Evolutionary conservation across 2,888 invertebrate species (phyloP).

Genomic region (Orthonychiurus folsomi): DNA sequence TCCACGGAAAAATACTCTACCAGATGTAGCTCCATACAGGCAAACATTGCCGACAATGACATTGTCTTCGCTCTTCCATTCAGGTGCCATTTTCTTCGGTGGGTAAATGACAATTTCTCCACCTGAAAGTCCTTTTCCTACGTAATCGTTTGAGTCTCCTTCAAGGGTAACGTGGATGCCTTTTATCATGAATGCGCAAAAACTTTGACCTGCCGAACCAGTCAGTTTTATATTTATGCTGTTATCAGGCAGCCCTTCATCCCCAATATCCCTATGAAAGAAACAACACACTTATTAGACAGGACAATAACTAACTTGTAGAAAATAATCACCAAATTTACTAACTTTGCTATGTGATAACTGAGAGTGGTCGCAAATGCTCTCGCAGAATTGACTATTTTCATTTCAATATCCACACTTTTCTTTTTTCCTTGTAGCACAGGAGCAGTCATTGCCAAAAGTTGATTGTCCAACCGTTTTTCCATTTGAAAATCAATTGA

Average conservation of each 20-base stretch:
- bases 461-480: slow-evolving; percentile 66
- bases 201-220: slow-evolving; percentile 97
- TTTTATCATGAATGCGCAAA: slow-evolving; percentile 89
- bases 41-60: slow-evolving; percentile 98
- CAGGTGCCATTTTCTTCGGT: slow-evolving; percentile 62
- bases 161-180: slow-evolving; percentile 84
- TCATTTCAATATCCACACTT: slow-evolving; percentile 62
- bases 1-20: slow-evolving; percentile 86
- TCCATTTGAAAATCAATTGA: slow-evolving; percentile 76
- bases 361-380: slow-evolving; percentile 90
- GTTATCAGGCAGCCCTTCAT: slow-evolving; percentile 71
- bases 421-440: slow-evolving; percentile 65
- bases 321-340: slow-evolving; percentile 26
- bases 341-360: slow-evolving; percentile 87
- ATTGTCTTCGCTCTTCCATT: slow-evolving; percentile 82
- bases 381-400: slow-evolving; percentile 82
- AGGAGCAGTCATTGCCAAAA: slow-evolving; percentile 62
- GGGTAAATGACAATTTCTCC: slow-evolving; percentile 89
- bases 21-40: slow-evolving; percentile 91
- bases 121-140: slow-evolving; percentile 91
- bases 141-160: slow-evolving; percentile 98
- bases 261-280: slow-evolving; percentile 67
- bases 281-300: neutral
- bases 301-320: neutral
- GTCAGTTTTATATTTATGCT: slow-evolving; percentile 70